phyloP scores from a whole-genome alignment of 37 sponge, comb jelly and placozoan species.

The Tethya wilhelma region DNA sequence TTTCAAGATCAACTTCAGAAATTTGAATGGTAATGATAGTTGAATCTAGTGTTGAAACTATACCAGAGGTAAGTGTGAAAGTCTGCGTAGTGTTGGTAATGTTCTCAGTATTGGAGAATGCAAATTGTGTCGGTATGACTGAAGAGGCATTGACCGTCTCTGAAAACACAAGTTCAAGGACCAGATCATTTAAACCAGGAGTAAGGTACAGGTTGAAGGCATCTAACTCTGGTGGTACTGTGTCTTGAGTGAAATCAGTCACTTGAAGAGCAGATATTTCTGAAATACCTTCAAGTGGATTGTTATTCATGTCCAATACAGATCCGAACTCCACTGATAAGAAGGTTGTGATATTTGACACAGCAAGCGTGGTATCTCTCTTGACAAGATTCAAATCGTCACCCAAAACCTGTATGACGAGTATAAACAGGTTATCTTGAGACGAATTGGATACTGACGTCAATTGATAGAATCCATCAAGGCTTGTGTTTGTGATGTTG shows the following conservation, averaged over 20 bases:
- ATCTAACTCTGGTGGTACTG: constrained; percentile 56
- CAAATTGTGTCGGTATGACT: constrained; percentile 64
- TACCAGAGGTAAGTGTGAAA: constrained; percentile 74
- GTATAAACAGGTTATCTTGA: constrained; percentile 34
- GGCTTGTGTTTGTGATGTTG: neutral
- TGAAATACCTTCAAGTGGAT: constrained; percentile 48
- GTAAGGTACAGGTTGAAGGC: constrained; percentile 70
- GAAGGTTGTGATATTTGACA: constrained; percentile 61
- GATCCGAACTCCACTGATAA: constrained; percentile 52
- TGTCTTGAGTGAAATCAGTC: constrained; percentile 51
- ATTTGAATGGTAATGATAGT: constrained; percentile 67
- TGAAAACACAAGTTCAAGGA: constrained; percentile 83
- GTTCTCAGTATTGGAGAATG: constrained; percentile 60
- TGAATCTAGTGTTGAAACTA: constrained; percentile 56
- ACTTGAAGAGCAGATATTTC: constrained; percentile 38
- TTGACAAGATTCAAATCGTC: constrained; percentile 80
- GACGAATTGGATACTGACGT: constrained; percentile 56
- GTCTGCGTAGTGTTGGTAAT: constrained; percentile 10
- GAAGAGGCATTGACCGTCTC: constrained; percentile 88
- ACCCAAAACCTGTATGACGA: constrained; percentile 37
- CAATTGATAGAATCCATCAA: constrained; percentile 48
- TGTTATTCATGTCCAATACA: constrained; percentile 78
- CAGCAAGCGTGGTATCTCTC: constrained; percentile 59
- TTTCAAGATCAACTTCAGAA: constrained; percentile 51
- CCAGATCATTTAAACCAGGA: constrained; percentile 33